phyloP scores from a whole-genome alignment of 2,888 invertebrate species.

The Drosophila antonietae region DNA sequence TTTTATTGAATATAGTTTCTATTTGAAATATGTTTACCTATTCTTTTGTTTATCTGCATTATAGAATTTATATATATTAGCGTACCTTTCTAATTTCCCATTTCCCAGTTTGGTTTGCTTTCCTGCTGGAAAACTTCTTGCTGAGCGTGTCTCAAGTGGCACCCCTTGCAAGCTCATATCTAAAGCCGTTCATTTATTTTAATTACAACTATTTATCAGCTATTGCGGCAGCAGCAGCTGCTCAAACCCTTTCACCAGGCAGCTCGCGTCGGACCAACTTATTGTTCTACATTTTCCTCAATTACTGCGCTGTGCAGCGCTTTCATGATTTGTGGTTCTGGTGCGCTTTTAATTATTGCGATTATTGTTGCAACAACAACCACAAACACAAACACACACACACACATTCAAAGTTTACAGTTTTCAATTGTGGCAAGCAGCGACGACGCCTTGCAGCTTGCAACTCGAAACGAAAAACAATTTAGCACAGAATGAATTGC shows the following conservation, averaged over 20 bases:
- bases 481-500: conserved; percentile 62
- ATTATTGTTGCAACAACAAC: conserved; percentile 66
- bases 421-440: conserved; percentile 58
- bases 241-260: conserved; percentile 62
- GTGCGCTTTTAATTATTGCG: conserved; percentile 72
- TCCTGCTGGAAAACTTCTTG: not conserved
- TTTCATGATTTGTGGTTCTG: conserved; percentile 63
- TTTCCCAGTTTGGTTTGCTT: not conserved
- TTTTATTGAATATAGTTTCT: not conserved
- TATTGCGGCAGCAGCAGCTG: conserved; percentile 40
- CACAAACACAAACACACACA: not conserved
- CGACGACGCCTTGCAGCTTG: conserved; percentile 27
- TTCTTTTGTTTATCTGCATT: not conserved
- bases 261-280: conserved; percentile 49
- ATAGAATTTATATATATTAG: not conserved
- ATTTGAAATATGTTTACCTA: not conserved
- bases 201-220: conserved; percentile 56
- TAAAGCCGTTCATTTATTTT: conserved; percentile 50
- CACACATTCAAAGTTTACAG: conserved; percentile 55
- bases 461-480: conserved; percentile 46
- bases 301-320: conserved; percentile 41
- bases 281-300: conserved; percentile 66
- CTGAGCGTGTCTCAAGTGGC: conserved; percentile 8
- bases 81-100: not conserved
- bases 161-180: conserved; percentile 24